phyloP scores from a whole-genome alignment of 2,888 invertebrate species.

The Dendrolimus pini region DNA sequence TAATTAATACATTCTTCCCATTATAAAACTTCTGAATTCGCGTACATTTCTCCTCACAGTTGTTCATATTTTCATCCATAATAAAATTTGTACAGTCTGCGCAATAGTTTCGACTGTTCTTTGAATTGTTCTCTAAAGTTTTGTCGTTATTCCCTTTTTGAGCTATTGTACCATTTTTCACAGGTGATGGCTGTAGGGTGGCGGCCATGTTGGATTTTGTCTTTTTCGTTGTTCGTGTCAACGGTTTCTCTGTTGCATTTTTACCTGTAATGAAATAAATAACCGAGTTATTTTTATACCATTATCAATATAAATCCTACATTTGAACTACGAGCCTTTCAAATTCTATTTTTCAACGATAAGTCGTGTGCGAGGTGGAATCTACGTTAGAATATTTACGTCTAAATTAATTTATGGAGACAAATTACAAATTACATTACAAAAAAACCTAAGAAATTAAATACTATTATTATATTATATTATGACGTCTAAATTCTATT shows the following conservation, averaged over 20 bases:
- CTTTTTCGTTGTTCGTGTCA: not conserved
- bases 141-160: not conserved
- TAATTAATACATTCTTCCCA: conserved; percentile 76
- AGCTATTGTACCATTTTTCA: not conserved
- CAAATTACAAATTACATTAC: no score
- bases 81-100: conserved; percentile 14
- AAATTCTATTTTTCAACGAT: no score
- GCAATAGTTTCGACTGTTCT: conserved; percentile 4
- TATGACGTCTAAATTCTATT: no score
- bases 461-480: no score
- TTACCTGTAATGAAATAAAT: conserved; percentile 27
- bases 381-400: no score
- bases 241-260: conserved; percentile 13
- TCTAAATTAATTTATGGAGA: no score
- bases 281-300: not conserved
- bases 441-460: no score
- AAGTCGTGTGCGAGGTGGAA: no score
- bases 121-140: not conserved
- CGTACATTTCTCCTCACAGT: conserved; percentile 28
- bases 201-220: conserved; percentile 24
- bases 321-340: no score
- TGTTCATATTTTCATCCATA: conserved; percentile 32
- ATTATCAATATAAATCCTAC: no score
- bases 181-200: conserved; percentile 4
- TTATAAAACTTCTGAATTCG: conserved; percentile 76